Evolutionary conservation across 2,113 vertebrate genomes (phyloP), one percentile per base, ranked within the genome.

Genomic region (Hippoglossus stenolepis): DNA sequence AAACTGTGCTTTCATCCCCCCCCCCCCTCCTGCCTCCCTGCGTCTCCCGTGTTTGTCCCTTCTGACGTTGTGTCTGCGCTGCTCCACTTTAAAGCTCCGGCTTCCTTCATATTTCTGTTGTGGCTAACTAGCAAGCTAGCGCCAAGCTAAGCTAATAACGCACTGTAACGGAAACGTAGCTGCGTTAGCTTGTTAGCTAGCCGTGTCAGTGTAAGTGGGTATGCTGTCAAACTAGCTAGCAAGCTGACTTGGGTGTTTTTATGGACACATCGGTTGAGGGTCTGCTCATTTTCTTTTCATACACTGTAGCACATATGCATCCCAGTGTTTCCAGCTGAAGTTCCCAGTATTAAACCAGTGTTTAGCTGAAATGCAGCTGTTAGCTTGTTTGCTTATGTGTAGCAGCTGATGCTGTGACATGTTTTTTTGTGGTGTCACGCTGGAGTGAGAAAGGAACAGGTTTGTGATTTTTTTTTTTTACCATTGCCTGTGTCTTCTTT

Each of bases 61-160:
- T 43, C 0, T 35, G 2, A 28, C 1, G 1, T 74, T 70, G 24
- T 47, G 23, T 38, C 28, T 9, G 10, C 21, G 43, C 13, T 53
- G 31, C n/a, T 24, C 18, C 9, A 43, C 66, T 66, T 81, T 54
- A 31, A 20, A 57, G 17, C 11, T 1, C 20, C 21, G 31, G 15
- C 62, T 71, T 65, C 31, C 2, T 15, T 5, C 2, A 66, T 87
- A 64, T 79, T 61, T 40, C 20, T 56, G 54, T 60, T 86, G 75
- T 2, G 66, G 59, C 61, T 76, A 74, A 81, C 77, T 69, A 74
- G 85, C 83, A 65, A 49, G 87, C 76, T 91, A 90, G 65, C 82
- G 2, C 35, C 11, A 64, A 69, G 91, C 92, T 93, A 92, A 86
- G 92, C 92, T 91, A 90, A 87, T 73, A 69, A 26, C 73, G 75